Evolutionary conservation across 2,888 invertebrate species (phyloP), one percentile per base, ranked within the genome.

Genomic region (Mythimna lalbum): DNA sequence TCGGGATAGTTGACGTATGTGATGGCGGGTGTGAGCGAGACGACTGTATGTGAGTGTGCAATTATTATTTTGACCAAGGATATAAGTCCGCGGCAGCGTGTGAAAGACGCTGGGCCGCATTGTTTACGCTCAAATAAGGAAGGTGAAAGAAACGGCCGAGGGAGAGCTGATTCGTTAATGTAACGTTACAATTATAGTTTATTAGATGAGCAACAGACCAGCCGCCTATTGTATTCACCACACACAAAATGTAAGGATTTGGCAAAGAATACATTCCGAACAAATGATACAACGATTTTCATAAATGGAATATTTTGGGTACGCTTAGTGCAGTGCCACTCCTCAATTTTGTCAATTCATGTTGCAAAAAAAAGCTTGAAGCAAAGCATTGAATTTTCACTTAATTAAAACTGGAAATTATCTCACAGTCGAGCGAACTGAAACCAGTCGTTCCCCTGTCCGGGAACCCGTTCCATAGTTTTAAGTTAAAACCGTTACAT

Each of bases 31-130:
- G 92, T 80, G 92, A 95, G 90, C 64, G 93, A 89, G 94, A 95
- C 83, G 86, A 82, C 81, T 74, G 75, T 90, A 91, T 93, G 92
- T 91, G 93, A 91, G 93, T 88, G 86, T 94, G 93, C 93, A 96
- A 94, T 95, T 95, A 95, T 96, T 95, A 95, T 95, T 86, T 96
- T 95, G 96, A 95, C 95, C 96, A 95, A 91, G 94, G 94, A 95
- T 94, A 95, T 94, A 93, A 94, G 94, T 94, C 95, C 93, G 90
- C 92, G 85, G 93, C 92, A 93, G 94, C 95, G 95, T 95, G 95
- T 94, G 95, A 96, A 95, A 95, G 94, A 94, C 93, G 93, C 92
- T 92, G 93, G 90, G 90, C 90, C 85, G 89, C 92, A 94, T 95
- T 95, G 95, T 96, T 95, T 96, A 95, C 95, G 94, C 93, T 94